Conservation (phyloP, 1,140 invertebrate genomes). For the Coptotermes formosanus region DNA sequence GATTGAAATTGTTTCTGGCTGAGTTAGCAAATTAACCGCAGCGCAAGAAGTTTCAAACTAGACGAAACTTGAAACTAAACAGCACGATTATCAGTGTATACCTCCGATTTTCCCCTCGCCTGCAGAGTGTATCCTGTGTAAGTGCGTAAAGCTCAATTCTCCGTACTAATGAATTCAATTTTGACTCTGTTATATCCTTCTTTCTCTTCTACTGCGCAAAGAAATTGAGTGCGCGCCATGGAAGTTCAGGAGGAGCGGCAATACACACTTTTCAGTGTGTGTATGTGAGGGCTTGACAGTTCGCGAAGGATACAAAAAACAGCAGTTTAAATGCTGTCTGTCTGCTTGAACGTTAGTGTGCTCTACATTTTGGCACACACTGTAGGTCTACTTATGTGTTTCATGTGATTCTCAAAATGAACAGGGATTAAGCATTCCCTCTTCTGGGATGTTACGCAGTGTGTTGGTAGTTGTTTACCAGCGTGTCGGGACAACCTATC, state of each 20-base stretch:
- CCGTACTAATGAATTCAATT: conserved; percentile 9
- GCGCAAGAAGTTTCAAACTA: not conserved
- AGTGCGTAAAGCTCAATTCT: conserved; percentile 3
- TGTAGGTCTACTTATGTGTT: no score
- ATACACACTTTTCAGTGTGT: not conserved
- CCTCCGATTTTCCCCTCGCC: not conserved
- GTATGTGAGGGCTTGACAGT: no score
- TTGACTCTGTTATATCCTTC: not conserved
- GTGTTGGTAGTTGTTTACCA: no score
- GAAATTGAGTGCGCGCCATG: not conserved
- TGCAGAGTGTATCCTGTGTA: not conserved
- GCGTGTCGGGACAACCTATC: no score
- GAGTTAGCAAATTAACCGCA: not conserved
- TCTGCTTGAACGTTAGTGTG: no score
- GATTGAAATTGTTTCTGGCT: not conserved
- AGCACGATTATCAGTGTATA: not conserved
- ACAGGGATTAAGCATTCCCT: no score
- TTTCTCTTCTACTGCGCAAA: not conserved
- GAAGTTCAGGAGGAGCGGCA: not conserved
- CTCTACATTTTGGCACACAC: no score
- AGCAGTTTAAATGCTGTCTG: no score
- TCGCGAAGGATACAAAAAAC: no score
- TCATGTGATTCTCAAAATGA: no score
- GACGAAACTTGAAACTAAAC: not conserved
- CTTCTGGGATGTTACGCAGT: no score